Conservation (phyloP, 2,113 vertebrate genomes). For the Mungos mungo region DNA sequence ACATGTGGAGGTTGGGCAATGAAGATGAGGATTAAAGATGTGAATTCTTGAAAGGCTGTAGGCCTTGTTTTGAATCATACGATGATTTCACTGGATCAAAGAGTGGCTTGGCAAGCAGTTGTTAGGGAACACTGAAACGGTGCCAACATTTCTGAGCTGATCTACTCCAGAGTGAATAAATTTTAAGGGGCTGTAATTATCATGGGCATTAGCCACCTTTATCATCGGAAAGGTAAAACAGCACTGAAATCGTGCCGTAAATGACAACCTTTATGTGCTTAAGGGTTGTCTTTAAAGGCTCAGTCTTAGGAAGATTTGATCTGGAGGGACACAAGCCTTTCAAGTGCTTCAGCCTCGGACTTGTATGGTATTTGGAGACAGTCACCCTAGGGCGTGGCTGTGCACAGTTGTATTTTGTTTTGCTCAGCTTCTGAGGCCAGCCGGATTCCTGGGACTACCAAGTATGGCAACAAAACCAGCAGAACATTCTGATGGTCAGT, state of each 20-base stretch:
- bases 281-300: conserved; percentile 67
- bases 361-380: conserved; percentile 72
- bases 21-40: conserved; percentile 80
- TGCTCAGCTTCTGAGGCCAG: conserved; percentile 65
- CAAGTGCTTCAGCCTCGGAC: conserved; percentile 67
- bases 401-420: conserved; percentile 76
- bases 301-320: conserved; percentile 69
- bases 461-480: conserved; percentile 65
- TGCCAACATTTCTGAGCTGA: conserved; percentile 84
- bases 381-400: conserved; percentile 74
- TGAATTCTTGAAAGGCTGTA: conserved; percentile 84
- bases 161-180: conserved; percentile 84
- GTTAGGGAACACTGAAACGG: conserved; percentile 82
- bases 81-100: conserved; percentile 84
- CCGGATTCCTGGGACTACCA: conserved; percentile 70
- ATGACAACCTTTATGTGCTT: conserved; percentile 70
- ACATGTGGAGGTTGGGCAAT: conserved; percentile 61
- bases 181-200: conserved; percentile 84
- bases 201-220: conserved; percentile 81
- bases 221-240: conserved; percentile 84
- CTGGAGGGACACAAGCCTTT: conserved; percentile 63
- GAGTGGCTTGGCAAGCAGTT: conserved; percentile 86
- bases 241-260: conserved; percentile 70
- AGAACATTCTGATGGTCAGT: conserved; percentile 56
- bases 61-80: conserved; percentile 85